Evolutionary conservation across 2,113 vertebrate genomes (phyloP).

Genomic region (Macaca nemestrina): DNA sequence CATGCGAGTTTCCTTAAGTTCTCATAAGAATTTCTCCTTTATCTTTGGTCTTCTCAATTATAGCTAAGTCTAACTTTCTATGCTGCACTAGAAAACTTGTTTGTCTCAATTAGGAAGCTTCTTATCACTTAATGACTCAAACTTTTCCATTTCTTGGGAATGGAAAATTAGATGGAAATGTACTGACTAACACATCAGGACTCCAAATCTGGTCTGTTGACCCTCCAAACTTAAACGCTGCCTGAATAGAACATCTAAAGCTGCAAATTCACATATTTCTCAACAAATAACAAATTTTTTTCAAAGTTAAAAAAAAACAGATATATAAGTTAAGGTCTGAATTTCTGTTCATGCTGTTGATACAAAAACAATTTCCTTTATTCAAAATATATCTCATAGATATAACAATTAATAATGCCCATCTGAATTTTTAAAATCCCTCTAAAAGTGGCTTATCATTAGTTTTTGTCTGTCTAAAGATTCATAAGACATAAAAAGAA

Average conservation of each 20-base stretch:
- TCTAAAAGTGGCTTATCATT: not conserved
- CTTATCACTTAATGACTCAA: conserved; percentile 51
- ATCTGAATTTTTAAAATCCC: not conserved
- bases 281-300: conserved; percentile 25
- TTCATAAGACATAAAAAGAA: not conserved
- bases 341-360: not conserved
- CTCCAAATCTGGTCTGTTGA: not conserved
- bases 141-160: conserved; percentile 26
- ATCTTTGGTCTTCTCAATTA: not conserved
- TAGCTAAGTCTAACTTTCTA: not conserved
- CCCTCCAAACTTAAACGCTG: not conserved
- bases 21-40: not conserved
- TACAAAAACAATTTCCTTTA: not conserved
- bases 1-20: not conserved
- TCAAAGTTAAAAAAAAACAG: not conserved
- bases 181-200: not conserved
- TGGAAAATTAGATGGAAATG: conserved; percentile 56
- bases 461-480: not conserved
- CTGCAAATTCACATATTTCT: not conserved
- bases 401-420: not conserved
- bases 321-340: not conserved
- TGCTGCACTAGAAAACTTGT: not conserved
- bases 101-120: conserved; percentile 45
- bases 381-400: not conserved
- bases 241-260: not conserved